Base-by-base conservation (phyloP, 1,140 invertebrate species). In the Homarus americanus region DNA sequence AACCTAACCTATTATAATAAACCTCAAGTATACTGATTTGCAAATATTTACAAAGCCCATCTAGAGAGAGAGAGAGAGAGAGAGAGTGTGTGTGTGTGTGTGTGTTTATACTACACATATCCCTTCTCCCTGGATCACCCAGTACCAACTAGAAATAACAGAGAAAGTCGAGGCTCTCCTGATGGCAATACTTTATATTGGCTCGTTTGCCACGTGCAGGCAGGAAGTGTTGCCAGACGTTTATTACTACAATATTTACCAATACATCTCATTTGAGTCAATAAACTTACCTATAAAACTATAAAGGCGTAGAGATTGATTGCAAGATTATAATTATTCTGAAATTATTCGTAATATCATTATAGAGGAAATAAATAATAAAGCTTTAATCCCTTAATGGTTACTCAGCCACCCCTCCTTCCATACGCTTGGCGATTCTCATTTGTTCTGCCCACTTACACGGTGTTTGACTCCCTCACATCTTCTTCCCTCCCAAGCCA, bases 391-490 rank as follows among this genome's bases (percentile, higher is more conserved):
- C 24, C 53, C 10, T 12, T 58, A 20, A 15, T 17, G 53, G 5
- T 15, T 17, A 15, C 36, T 17, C 20, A 15, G 4, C 41, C 75
- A n/a, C 34, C 49, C 53, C 32, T 63, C 49, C 49, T 63, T 40
- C 75, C 44, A 79, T 79, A 87, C 85, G 85, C 85, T 87, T 34
- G 32, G 58, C 32, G 72, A 40, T 53, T 86, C 85, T 87, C 75
- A 87, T 87, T 87, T 87, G 85, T 87, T 87, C 85, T 75, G 85
- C 34, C 85, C 85, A 87, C 85, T 87, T 87, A 78, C 85, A 87
- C 73, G 85, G 40, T 87, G 38, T 79, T 87, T 87, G 73, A 44
- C 72, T 58, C 73, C 75, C 73, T 87, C 53, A 63, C 53, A 36
- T 87, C 73, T 78, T 63, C 85, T 36, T 87, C 49, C 85, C 17